Percentiles rank a stretch among this genome's conserved stretches.
phyloP scores from a whole-genome alignment of 2,888 invertebrate genomes.

The Thymelicus sylvestris region DNA sequence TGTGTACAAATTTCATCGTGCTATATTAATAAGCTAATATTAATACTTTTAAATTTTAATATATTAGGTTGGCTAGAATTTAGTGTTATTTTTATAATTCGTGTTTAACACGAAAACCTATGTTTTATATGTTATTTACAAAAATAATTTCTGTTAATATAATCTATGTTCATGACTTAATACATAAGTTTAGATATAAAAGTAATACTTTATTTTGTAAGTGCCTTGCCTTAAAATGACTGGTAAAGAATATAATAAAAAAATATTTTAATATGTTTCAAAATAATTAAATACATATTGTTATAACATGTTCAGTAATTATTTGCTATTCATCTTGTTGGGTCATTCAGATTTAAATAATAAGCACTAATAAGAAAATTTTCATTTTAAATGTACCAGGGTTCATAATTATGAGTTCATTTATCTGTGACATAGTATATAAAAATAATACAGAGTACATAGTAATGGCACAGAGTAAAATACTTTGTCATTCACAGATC shows the following conservation, averaged over 20 bases:
- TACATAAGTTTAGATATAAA: slow-evolving; percentile 15
- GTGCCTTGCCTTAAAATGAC: slow-evolving; percentile 34
- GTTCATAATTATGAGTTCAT: too few relatives aligned
- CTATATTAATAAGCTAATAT: slow-evolving; percentile 21
- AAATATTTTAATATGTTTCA: slow-evolving; percentile 19
- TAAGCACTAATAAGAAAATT: not conserved
- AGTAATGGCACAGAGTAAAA: too few relatives aligned
- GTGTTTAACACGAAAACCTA: slow-evolving; percentile 58
- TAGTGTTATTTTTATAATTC: slow-evolving; percentile 43
- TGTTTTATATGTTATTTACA: slow-evolving; percentile 31
- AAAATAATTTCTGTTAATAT: slow-evolving; percentile 14
- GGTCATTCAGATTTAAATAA: not conserved
- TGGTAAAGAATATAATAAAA: slow-evolving; percentile 5
- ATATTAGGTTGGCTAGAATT: slow-evolving; percentile 30
- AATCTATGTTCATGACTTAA: slow-evolving; percentile 11
- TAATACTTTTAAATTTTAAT: slow-evolving; percentile 14
- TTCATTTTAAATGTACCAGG: too few relatives aligned
- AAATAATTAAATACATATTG: not conserved
- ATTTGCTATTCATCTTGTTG: not conserved
- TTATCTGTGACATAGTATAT: too few relatives aligned
- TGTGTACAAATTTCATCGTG: slow-evolving; percentile 42
- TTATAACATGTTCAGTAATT: not conserved
- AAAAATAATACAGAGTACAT: too few relatives aligned
- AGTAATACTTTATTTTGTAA: slow-evolving; percentile 33
- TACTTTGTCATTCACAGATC: too few relatives aligned